Conservation (phyloP, 2,888 invertebrate genomes). For the Ecdyonurus torrentis region DNA sequence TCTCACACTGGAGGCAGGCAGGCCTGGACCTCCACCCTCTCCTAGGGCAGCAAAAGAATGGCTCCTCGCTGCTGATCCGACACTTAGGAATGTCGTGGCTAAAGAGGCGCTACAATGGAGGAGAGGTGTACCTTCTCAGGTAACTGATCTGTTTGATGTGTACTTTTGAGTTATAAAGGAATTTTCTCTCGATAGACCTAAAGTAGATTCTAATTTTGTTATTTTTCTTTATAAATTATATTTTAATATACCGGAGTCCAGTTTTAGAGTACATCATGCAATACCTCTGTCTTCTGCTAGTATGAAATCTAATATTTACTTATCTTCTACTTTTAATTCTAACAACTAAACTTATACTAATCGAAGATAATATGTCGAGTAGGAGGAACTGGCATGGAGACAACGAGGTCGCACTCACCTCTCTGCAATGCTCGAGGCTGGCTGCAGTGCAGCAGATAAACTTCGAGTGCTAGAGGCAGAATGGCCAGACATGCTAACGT, state of each 20-base stretch:
- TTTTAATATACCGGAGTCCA: no score
- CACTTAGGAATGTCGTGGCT: constrained; percentile 61
- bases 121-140: constrained; percentile 37
- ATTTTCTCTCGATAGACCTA: no score
- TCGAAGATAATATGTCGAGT: no score
- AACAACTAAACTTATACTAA: no score
- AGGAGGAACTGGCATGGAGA: constrained; percentile 56
- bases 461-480: constrained; percentile 52
- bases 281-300: no score
- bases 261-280: no score
- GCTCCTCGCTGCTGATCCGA: constrained; percentile 55
- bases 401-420: constrained; percentile 58
- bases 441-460: constrained; percentile 60
- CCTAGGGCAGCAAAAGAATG: constrained; percentile 36
- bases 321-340: no score
- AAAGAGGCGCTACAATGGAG: constrained; percentile 75
- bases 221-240: no score
- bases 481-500: constrained; percentile 61
- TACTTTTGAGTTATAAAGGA: no score
- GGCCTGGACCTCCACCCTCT: constrained; percentile 15
- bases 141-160: no score
- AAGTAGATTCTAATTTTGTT: no score
- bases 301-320: no score
- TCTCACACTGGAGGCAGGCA: constrained; percentile 45
- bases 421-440: constrained; percentile 49